Evolutionary conservation across 2,888 invertebrate genomes (phyloP).

Genomic region (Chirona hameri): DNA sequence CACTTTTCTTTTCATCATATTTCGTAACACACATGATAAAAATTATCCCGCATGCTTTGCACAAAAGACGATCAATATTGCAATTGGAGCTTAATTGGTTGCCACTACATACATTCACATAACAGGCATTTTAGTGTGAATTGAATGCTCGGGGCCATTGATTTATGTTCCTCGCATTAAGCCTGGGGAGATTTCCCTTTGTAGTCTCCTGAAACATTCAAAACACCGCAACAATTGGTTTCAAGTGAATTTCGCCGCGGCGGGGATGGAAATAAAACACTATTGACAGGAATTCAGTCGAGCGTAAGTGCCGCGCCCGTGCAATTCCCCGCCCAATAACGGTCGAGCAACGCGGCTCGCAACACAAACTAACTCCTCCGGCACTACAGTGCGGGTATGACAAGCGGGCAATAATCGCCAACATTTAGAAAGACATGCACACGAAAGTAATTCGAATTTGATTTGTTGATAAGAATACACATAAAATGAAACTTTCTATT

Average conservation of each 20-base stretch:
- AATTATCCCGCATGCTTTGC: too few species aligned
- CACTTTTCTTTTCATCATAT: too few species aligned
- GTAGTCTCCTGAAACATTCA: neutral
- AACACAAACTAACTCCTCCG: too few species aligned
- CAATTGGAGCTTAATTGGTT: neutral
- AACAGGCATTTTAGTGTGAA: neutral
- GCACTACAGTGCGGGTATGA: too few species aligned
- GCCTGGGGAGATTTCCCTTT: neutral
- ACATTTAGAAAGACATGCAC: too few species aligned
- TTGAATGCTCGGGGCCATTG: neutral
- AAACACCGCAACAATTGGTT: slow-evolving; percentile 3
- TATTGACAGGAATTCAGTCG: neutral
- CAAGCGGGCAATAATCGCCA: too few species aligned
- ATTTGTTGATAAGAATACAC: too few species aligned
- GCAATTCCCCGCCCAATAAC: neutral
- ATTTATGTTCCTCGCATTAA: neutral
- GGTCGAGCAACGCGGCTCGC: too few species aligned
- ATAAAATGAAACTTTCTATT: too few species aligned
- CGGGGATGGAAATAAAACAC: neutral
- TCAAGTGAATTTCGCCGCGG: neutral
- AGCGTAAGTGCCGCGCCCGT: neutral
- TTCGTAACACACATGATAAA: too few species aligned
- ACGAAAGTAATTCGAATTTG: too few species aligned
- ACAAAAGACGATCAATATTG: too few species aligned
- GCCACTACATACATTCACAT: neutral